Evolutionary conservation across 2,113 vertebrate species (phyloP), one percentile per base, ranked within the genome.

Genomic region (Beaufortia kweichowensis): DNA sequence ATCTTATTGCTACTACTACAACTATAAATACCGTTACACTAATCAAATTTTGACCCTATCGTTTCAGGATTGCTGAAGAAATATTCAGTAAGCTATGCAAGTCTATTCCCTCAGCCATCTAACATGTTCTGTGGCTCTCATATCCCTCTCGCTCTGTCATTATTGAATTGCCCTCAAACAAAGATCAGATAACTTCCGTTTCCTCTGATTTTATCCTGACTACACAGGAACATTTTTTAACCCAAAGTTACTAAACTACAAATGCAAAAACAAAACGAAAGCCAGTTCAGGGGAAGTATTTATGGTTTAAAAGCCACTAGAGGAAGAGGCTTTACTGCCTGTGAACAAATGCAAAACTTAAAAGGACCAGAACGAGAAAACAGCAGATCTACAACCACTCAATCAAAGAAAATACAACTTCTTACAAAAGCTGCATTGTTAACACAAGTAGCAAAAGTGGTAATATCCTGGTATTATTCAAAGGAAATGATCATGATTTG

Each of bases 281-380:
- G 43, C 70, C 24, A 62, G 72, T 83, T 75, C 62, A 62, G 61
- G 59, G 78, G 76, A 80, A 63, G 71, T 71, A 75, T 83, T 83
- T 78, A 84, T 28, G 75, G 77, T 81, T 68, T 79, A 67, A 56
- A 73, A 80, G 78, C 79, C 81, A 77, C 70, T 74, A 83, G 66
- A 83, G 80, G 80, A 84, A 85, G 76, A 85, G 76, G 78, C 79
- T 84, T 81, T 85, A 84, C 82, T 84, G 76, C 81, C 85, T 79
- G 78, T 56, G 74, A 79, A 85, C 80, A 85, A 82, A 74, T 60
- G 82, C 83, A 84, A 84, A 84, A 84, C 80, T 85, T 81, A 81
- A 85, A 86, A 85, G 85, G 66, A 57, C 63, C 68, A n/a, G 48
- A 73, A n/a, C 50, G 2, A 33, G 48, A 35, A 26, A 65, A n/a